phyloP scores from a whole-genome alignment of 2,888 invertebrate genomes.

The Epicampocera succincta region DNA sequence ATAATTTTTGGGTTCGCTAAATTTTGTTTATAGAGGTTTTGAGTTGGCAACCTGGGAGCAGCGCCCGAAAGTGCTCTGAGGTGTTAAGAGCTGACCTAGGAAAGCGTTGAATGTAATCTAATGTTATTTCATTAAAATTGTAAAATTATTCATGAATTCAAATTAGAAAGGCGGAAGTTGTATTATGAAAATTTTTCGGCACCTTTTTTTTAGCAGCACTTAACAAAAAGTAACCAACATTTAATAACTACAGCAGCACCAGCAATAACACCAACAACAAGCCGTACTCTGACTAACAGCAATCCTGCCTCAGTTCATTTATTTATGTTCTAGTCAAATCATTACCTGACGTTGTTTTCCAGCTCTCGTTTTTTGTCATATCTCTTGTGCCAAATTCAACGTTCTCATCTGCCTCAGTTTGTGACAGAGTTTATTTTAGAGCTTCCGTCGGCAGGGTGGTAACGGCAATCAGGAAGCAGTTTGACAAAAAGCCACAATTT shows the following conservation, averaged over 20 bases:
- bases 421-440: constrained; percentile 39
- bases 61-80: background rate
- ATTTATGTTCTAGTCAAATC: constrained; percentile 41
- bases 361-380: background rate
- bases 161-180: constrained; percentile 74
- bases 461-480: constrained; percentile 49
- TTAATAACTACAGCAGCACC: constrained; percentile 21
- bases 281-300: too few relatives aligned
- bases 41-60: background rate
- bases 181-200: constrained; percentile 66
- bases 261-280: background rate
- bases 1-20: constrained; percentile 1
- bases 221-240: constrained; percentile 55
- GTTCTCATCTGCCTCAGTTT: constrained; percentile 26
- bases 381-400: background rate
- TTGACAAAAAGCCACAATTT: constrained; percentile 55
- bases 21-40: constrained; percentile 12
- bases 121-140: constrained; percentile 72
- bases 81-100: background rate
- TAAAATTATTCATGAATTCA: constrained; percentile 74
- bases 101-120: constrained; percentile 33
- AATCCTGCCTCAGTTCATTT: background rate
- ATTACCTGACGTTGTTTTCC: constrained; percentile 18
- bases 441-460: constrained; percentile 52
- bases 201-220: constrained; percentile 46